These are phyloP conservation scores for Calephelis perditalis DNA, from an alignment of 2,888 invertebrate genomes.

Conservation along the genomic window DNA sequence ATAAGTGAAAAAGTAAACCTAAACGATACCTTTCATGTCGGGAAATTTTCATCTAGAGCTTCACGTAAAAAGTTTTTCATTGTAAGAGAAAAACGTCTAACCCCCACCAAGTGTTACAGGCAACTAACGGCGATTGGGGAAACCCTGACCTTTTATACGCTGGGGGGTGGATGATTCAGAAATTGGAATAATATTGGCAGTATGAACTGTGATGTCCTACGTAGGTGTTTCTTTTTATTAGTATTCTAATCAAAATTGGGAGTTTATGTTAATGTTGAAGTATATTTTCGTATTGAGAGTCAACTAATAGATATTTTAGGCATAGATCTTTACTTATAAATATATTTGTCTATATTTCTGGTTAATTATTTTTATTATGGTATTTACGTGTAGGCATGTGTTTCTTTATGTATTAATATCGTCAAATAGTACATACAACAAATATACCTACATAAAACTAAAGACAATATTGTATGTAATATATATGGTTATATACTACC, in stretches of 20 bases:
- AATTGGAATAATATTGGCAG: slow-evolving; percentile 25
- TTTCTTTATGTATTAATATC: too few relatives aligned
- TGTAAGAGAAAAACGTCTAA: slow-evolving; percentile 32
- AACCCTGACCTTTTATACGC: slow-evolving; percentile 55
- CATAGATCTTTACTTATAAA: too few relatives aligned
- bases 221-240: slow-evolving; percentile 10
- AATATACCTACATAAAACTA: too few relatives aligned
- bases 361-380: too few relatives aligned
- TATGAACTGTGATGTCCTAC: slow-evolving; percentile 11
- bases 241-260: slow-evolving; percentile 9
- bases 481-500: too few relatives aligned
- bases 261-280: neutral
- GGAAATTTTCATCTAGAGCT: slow-evolving; percentile 46
- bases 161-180: slow-evolving; percentile 34
- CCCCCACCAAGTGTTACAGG: slow-evolving; percentile 23
- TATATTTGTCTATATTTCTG: too few relatives aligned
- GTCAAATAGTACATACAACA: too few relatives aligned
- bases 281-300: too few relatives aligned
- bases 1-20: slow-evolving; percentile 5
- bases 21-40: slow-evolving; percentile 48
- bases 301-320: too few relatives aligned
- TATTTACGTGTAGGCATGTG: too few relatives aligned
- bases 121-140: slow-evolving; percentile 45
- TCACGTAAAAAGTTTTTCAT: slow-evolving; percentile 65
- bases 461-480: too few relatives aligned